phyloP scores from a whole-genome alignment of 2,888 invertebrate species.

The Digitonthophagus gazella region DNA sequence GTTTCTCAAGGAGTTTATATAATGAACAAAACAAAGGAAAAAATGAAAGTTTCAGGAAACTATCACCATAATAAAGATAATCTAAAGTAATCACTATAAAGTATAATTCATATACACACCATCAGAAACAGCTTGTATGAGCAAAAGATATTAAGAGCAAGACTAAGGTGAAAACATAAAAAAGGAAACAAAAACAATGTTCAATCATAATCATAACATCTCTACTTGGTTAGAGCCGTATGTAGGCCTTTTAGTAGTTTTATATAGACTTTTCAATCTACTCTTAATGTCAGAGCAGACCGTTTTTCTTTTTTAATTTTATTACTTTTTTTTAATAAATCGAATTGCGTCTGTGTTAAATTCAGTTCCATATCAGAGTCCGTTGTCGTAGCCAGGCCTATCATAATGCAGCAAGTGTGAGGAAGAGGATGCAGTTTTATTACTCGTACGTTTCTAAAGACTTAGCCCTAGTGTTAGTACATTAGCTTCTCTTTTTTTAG shows the following conservation, averaged over 20 bases:
- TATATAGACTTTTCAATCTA: conserved; percentile 18
- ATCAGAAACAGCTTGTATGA: conserved; percentile 7
- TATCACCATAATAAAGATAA: conserved; percentile 5
- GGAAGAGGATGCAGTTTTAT: conserved; percentile 45
- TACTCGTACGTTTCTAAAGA: conserved; percentile 20
- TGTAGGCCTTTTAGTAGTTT: conserved; percentile 44
- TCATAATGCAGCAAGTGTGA: conserved; percentile 54
- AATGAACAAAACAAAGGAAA: conserved; percentile 11
- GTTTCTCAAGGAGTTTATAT: conserved; percentile 22
- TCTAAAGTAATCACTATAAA: conserved; percentile 22
- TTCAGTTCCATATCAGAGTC: conserved; percentile 49
- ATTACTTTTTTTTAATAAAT: conserved; percentile 31
- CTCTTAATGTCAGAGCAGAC: conserved; percentile 37
- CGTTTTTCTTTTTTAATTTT: conserved; percentile 37
- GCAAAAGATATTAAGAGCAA: conserved; percentile 28
- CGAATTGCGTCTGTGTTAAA: conserved; percentile 42
- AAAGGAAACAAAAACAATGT: conserved; percentile 12
- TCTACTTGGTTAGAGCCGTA: conserved; percentile 48
- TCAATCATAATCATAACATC: conserved; percentile 47
- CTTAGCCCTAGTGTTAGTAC: conserved; percentile 33
- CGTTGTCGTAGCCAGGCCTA: conserved; percentile 54
- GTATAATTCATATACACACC: conserved; percentile 9
- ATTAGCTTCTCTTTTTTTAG: conserved; percentile 21
- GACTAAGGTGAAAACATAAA: conserved; percentile 13
- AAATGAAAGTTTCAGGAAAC: background rate